Evolutionary conservation across 2,888 invertebrate genomes (phyloP).

Genomic region (Nymphalis c-album): DNA sequence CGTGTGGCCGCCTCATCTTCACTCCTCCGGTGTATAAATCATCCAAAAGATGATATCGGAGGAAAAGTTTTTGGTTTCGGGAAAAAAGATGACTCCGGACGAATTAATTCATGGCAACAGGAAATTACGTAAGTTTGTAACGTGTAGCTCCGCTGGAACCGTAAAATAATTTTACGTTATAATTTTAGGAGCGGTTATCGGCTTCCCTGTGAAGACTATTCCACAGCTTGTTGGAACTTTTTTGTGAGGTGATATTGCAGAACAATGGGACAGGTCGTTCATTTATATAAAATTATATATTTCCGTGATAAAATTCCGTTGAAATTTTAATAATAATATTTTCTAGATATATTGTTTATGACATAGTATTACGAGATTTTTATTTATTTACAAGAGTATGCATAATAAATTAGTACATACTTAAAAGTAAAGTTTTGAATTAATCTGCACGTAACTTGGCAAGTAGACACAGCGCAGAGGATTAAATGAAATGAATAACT

Average conservation of each 20-base stretch:
- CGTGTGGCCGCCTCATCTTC: neutral
- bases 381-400: no score
- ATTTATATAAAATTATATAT: neutral
- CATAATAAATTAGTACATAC: no score
- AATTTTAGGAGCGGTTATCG: constrained; percentile 24
- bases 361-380: no score
- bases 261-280: neutral
- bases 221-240: neutral
- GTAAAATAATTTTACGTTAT: constrained; percentile 32
- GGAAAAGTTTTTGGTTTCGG: constrained; percentile 21
- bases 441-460: no score
- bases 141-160: constrained; percentile 4
- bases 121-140: constrained; percentile 25
- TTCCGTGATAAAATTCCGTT: no score
- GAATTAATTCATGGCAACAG: constrained; percentile 28
- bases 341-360: no score
- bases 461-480: no score
- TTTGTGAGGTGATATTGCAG: neutral
- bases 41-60: constrained; percentile 32
- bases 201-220: constrained; percentile 14
- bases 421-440: no score
- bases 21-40: constrained; percentile 28
- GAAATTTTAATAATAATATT: no score
- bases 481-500: no score
- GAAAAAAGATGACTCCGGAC: constrained; percentile 27